Conservation (phyloP, 2,888 invertebrate genomes). For the Slavum lentiscoides region DNA sequence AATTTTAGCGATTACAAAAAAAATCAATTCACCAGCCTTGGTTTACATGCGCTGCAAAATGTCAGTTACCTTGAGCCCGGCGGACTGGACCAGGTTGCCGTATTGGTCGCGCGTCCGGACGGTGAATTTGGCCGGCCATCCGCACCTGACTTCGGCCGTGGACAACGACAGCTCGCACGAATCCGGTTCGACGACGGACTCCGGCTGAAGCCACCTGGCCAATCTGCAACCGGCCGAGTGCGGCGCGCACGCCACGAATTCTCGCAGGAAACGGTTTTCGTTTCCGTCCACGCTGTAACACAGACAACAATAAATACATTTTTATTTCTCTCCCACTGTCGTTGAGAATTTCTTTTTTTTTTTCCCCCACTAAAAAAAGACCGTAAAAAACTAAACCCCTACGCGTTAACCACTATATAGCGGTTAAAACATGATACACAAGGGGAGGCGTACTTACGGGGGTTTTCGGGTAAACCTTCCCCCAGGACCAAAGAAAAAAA, state of each 20-base stretch:
- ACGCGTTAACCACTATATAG: too few species aligned
- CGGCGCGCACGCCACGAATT: slow-evolving; percentile 84
- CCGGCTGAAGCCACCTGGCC: slow-evolving; percentile 93
- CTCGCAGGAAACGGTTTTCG: slow-evolving; percentile 87
- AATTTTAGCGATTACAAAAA: too few species aligned
- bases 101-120: slow-evolving; percentile 88
- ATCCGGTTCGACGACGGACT: slow-evolving; percentile 84
- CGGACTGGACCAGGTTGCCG: slow-evolving; percentile 81
- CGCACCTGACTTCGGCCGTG: slow-evolving; percentile 72
- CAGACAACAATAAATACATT: slow-evolving; percentile 51
- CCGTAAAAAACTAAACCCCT: too few species aligned
- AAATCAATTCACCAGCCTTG: too few species aligned
- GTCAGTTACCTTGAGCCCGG: slow-evolving; percentile 74
- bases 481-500: too few species aligned
- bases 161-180: slow-evolving; percentile 83
- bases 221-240: slow-evolving; percentile 87
- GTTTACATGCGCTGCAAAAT: too few species aligned
- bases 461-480: too few species aligned
- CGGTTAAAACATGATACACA: too few species aligned
- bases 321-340: too few species aligned
- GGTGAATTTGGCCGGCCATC: slow-evolving; percentile 82
- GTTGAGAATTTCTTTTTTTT: too few species aligned
- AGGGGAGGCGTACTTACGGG: too few species aligned
- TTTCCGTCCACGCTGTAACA: slow-evolving; percentile 76
- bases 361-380: too few species aligned